These are phyloP conservation scores for Rhyacichthys aspro DNA, from an alignment of 2,797 vertebrate species.

Conservation along the genomic window DNA sequence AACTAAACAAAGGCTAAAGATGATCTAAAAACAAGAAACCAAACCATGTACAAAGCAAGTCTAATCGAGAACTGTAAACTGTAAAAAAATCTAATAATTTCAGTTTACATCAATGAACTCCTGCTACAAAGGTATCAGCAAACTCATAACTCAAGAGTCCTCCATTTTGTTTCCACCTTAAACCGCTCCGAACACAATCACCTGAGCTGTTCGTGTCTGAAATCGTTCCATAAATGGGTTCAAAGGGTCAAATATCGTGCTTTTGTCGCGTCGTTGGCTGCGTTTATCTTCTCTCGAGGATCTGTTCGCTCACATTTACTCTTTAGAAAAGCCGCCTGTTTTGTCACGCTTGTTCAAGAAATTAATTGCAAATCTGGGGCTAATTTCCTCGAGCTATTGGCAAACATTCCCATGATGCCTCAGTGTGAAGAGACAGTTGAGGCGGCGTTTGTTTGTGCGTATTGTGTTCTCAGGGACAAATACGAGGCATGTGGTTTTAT, in stretches of 20 bases:
- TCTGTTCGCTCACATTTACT: conserved; percentile 26
- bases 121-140: too few relatives aligned
- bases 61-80: too few relatives aligned
- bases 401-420: conserved; percentile 54
- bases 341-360: conserved; percentile 58
- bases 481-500: conserved; percentile 64
- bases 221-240: conserved; percentile 23
- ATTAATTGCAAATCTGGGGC: conserved; percentile 61
- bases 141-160: too few relatives aligned
- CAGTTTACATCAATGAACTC: too few relatives aligned
- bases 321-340: conserved; percentile 23
- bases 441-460: conserved; percentile 68
- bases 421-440: conserved; percentile 62
- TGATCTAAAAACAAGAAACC: too few relatives aligned
- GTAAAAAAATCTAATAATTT: too few relatives aligned
- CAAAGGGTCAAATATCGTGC: conserved; percentile 18
- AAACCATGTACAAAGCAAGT: too few relatives aligned
- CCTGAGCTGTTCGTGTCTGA: neutral
- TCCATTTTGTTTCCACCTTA: too few relatives aligned
- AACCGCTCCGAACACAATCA: too few relatives aligned
- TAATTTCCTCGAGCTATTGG: conserved; percentile 55
- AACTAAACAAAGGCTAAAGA: too few relatives aligned
- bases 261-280: conserved; percentile 20
- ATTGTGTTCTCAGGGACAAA: conserved; percentile 63
- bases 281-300: conserved; percentile 30